Evolutionary conservation across 1,140 invertebrate genomes (phyloP).

Genomic region (Bombus waltoni): DNA sequence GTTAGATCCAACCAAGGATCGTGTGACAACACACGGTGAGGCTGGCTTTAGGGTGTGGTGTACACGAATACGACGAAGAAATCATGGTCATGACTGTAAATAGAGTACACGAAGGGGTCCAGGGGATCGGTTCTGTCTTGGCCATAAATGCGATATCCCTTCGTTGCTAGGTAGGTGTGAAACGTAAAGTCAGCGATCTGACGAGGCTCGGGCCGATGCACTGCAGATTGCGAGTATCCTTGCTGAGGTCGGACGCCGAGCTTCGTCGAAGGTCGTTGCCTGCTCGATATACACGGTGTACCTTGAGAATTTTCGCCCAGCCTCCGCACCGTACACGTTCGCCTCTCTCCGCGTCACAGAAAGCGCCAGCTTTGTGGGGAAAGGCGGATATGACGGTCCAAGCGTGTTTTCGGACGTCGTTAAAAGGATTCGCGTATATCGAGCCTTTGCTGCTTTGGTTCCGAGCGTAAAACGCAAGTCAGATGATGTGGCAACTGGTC

Average conservation of each 20-base stretch:
- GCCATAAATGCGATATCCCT: conserved; percentile 26
- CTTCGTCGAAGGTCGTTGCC: conserved; percentile 75
- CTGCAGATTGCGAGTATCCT: conserved; percentile 78
- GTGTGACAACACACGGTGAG: conserved; percentile 26
- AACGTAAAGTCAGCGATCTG: conserved; percentile 67
- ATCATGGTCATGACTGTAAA: conserved; percentile 32
- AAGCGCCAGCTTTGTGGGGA: neutral
- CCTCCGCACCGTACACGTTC: neutral
- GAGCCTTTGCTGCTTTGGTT: neutral
- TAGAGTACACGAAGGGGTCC: neutral
- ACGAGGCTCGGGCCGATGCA: conserved; percentile 71
- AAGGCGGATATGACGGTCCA: neutral
- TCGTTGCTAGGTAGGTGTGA: conserved; percentile 65
- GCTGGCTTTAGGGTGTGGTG: conserved; percentile 11
- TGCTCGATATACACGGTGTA: conserved; percentile 68
- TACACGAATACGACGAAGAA: conserved; percentile 14
- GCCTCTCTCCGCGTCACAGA: neutral
- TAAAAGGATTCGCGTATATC: neutral
- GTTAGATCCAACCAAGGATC: neutral
- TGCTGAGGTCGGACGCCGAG: conserved; percentile 68
- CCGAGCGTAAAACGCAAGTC: neutral
- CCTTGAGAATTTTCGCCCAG: conserved; percentile 40
- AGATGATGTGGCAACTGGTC: neutral
- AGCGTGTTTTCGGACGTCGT: neutral
- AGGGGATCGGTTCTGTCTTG: neutral